A percentile compares a stretch with the other conserved stretches of the same genome.
These are phyloP conservation scores for Dermatophagoides farinae DNA, from an alignment of 1,140 invertebrate genomes.

Conservation along the genomic window DNA sequence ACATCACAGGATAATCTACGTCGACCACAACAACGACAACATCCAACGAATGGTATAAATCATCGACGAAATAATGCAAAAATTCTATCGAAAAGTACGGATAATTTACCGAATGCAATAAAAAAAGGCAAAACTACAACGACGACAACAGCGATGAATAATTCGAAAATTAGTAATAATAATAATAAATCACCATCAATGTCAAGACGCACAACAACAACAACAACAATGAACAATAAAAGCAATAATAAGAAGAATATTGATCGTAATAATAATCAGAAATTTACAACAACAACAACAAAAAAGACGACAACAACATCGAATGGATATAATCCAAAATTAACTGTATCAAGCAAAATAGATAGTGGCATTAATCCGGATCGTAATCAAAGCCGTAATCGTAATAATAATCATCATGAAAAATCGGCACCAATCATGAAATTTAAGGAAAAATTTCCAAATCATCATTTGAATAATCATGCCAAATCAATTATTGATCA, in stretches of 20 bases:
- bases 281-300: not conserved
- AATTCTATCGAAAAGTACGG: not conserved
- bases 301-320: not conserved
- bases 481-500: not conserved
- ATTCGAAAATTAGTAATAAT: not conserved
- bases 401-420: not conserved
- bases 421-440: conserved; percentile 17
- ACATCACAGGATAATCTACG: too few relatives aligned
- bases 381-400: not conserved
- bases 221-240: not conserved
- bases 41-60: not conserved
- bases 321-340: not conserved
- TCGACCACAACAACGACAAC: not conserved
- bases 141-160: not conserved
- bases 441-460: conserved; percentile 21
- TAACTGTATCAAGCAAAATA: not conserved
- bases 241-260: not conserved
- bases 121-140: not conserved
- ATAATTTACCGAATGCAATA: not conserved
- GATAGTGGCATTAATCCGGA: not conserved
- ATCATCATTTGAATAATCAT: conserved; percentile 12
- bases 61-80: not conserved
- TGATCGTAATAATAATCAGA: not conserved
- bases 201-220: not conserved
- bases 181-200: not conserved